Evolutionary conservation across 2,888 invertebrate genomes (phyloP).

Genomic region (Epistrophe grossulariae): DNA sequence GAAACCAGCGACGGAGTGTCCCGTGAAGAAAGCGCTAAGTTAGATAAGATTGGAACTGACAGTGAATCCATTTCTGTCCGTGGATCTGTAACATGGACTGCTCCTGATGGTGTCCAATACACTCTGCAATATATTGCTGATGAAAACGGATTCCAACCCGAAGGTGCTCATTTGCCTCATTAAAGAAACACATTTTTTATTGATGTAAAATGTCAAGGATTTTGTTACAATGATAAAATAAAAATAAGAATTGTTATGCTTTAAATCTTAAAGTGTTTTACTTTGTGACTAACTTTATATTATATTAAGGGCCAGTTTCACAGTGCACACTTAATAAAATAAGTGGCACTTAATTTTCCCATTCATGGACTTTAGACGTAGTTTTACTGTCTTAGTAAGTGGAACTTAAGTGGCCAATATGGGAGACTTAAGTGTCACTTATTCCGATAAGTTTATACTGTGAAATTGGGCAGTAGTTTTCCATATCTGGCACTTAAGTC

Average conservation of each 20-base stretch:
- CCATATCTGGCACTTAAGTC: no score
- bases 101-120: constrained; percentile 86
- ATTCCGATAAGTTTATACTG: no score
- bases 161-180: constrained; percentile 79
- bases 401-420: no score
- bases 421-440: no score
- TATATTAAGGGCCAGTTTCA: no score
- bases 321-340: no score
- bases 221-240: constrained; percentile 10
- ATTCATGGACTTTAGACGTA: no score
- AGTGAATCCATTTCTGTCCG: constrained; percentile 80
- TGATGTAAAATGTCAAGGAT: not conserved
- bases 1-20: constrained; percentile 83
- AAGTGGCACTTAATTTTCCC: no score
- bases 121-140: constrained; percentile 84
- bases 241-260: constrained; percentile 17
- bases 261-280: not conserved
- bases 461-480: no score
- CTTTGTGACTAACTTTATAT: no score
- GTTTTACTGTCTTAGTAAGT: no score
- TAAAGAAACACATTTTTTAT: not conserved
- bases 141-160: constrained; percentile 80
- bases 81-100: constrained; percentile 84
- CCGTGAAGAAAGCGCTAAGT: constrained; percentile 81
- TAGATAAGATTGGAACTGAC: constrained; percentile 67